These are phyloP conservation scores for Agrotis ipsilon DNA, from an alignment of 2,888 invertebrate species.

Conservation along the genomic window DNA sequence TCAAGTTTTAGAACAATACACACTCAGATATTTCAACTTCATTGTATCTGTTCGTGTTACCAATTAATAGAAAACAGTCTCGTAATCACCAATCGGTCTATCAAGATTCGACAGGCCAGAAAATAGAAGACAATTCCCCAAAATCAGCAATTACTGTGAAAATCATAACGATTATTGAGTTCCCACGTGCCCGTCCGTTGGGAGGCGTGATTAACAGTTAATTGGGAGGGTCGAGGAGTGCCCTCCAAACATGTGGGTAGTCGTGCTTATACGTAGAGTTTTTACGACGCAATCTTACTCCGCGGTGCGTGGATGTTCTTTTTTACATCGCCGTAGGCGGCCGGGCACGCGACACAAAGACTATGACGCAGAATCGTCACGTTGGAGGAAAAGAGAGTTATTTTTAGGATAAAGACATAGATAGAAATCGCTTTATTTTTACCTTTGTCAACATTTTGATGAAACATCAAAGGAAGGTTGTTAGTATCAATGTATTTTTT, in stretches of 20 bases:
- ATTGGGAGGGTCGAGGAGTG: slow-evolving; percentile 72
- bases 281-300: slow-evolving; percentile 87
- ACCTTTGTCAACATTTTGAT: too few species aligned
- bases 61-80: not conserved
- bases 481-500: too few species aligned
- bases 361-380: slow-evolving; percentile 63
- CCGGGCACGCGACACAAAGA: slow-evolving; percentile 74
- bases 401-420: not conserved
- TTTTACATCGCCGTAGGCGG: slow-evolving; percentile 82
- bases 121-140: slow-evolving; percentile 29
- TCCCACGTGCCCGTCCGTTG: slow-evolving; percentile 62
- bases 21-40: too few species aligned
- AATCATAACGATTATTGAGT: slow-evolving; percentile 66
- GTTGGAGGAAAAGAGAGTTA: not conserved
- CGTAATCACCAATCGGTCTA: not conserved
- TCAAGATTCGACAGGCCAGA: not conserved
- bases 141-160: slow-evolving; percentile 51
- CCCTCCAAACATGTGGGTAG: slow-evolving; percentile 62
- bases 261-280: slow-evolving; percentile 72
- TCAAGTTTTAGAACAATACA: too few species aligned
- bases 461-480: too few species aligned
- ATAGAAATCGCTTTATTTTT: too few species aligned
- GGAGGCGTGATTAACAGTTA: slow-evolving; percentile 75
- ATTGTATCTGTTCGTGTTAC: not conserved
- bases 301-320: slow-evolving; percentile 83